Percentiles rank a stretch among this genome's conserved stretches.
phyloP scores from a whole-genome alignment of 2,797 vertebrate species.

The Myotis pilosus region DNA sequence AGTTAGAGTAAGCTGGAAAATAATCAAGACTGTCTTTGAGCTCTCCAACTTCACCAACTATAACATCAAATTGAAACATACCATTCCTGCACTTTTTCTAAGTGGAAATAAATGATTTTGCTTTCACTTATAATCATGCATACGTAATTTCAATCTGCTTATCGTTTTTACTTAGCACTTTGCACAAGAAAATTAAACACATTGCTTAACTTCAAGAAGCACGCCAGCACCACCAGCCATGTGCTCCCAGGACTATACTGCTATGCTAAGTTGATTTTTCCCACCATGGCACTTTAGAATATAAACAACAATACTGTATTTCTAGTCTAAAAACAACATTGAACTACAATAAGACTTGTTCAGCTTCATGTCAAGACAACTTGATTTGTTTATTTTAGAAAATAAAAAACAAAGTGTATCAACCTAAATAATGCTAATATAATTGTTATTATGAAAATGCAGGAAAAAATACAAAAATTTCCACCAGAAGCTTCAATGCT shows the following conservation, averaged over 20 bases:
- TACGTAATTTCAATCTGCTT: slow-evolving; percentile 63
- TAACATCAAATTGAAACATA: slow-evolving; percentile 41
- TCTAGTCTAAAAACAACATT: background rate
- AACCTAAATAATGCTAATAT: background rate
- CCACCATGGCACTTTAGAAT: slow-evolving; percentile 9
- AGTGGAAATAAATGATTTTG: slow-evolving; percentile 56
- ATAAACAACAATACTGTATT: slow-evolving; percentile 46
- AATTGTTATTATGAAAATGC: background rate
- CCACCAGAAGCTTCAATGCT: background rate
- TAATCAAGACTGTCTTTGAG: slow-evolving; percentile 37
- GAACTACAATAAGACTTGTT: background rate
- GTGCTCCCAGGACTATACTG: slow-evolving; percentile 32
- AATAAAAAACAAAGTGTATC: background rate
- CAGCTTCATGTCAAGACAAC: background rate
- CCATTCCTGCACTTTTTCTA: slow-evolving; percentile 24
- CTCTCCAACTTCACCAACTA: slow-evolving; percentile 39
- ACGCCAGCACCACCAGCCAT: slow-evolving; percentile 21
- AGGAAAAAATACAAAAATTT: background rate
- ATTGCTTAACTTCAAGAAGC: slow-evolving; percentile 49
- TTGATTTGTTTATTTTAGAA: slow-evolving; percentile 12
- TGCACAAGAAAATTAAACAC: slow-evolving; percentile 55
- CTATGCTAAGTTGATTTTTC: slow-evolving; percentile 58
- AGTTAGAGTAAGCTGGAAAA: background rate
- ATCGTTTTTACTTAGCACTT: slow-evolving; percentile 65
- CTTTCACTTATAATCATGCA: slow-evolving; percentile 58